phyloP scores from a whole-genome alignment of 2,888 invertebrate genomes.

The Drosophila melanocephala region DNA sequence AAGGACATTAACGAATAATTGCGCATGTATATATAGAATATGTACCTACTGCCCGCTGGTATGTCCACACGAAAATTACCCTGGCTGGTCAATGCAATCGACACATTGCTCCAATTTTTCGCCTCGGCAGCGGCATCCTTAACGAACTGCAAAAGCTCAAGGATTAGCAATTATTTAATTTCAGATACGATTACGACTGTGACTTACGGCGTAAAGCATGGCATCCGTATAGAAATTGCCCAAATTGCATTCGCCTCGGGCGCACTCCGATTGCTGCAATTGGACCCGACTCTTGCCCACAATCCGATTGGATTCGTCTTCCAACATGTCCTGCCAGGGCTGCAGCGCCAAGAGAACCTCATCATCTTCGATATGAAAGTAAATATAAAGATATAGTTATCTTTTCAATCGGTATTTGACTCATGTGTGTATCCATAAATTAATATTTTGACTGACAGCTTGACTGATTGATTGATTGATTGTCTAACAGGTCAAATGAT shows the following conservation, averaged over 20 bases:
- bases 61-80: conserved; percentile 90
- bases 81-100: conserved; percentile 89
- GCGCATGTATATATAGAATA: background rate
- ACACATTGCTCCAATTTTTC: conserved; percentile 88
- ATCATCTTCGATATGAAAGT: conserved; percentile 85
- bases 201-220: conserved; percentile 87
- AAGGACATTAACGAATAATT: background rate
- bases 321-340: conserved; percentile 87
- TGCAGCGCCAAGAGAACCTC: conserved; percentile 87
- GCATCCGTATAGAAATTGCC: conserved; percentile 91
- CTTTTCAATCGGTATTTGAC: background rate
- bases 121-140: conserved; percentile 70
- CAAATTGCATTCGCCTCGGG: conserved; percentile 90
- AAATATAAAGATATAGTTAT: background rate
- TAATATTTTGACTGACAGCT: background rate
- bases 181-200: background rate
- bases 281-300: conserved; percentile 88
- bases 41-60: conserved; percentile 87
- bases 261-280: conserved; percentile 87
- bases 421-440: background rate
- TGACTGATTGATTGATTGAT: conserved; percentile 3
- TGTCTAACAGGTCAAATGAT: background rate
- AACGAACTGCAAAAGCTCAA: conserved; percentile 58
- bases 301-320: conserved; percentile 86
- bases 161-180: background rate